phyloP scores from a whole-genome alignment of 2,113 vertebrate species.

The Paramisgurnus dabryanus region DNA sequence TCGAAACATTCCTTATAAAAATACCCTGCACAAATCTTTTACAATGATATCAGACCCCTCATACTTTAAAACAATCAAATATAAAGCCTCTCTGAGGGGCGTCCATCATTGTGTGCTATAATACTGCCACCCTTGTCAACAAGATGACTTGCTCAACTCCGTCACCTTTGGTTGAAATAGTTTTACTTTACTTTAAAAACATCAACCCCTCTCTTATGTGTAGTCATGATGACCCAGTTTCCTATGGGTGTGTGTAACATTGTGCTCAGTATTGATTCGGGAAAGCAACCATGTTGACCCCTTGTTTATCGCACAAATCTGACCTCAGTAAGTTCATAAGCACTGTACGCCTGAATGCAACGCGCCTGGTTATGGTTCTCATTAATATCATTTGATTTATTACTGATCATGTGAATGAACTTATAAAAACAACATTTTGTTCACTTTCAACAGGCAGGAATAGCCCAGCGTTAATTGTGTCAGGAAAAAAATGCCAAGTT shows the following conservation, averaged over 20 bases:
- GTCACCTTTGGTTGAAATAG: neutral
- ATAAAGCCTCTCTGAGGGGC: neutral
- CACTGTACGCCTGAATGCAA: too few species aligned
- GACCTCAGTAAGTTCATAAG: too few species aligned
- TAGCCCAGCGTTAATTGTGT: too few species aligned
- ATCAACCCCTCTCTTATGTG: neutral
- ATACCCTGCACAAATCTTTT: neutral
- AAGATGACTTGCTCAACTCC: neutral
- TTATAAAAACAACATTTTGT: too few species aligned
- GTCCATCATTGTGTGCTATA: slow-evolving; percentile 5
- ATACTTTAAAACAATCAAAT: neutral
- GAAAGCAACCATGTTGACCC: neutral
- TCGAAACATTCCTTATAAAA: too few species aligned
- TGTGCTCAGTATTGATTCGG: neutral
- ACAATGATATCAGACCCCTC: neutral
- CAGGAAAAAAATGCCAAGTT: too few species aligned
- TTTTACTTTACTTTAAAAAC: slow-evolving; percentile 1
- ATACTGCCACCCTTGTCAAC: neutral
- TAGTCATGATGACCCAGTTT: slow-evolving; percentile 25
- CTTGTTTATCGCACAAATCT: neutral
- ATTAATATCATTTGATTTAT: too few species aligned
- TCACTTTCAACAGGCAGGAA: too few species aligned
- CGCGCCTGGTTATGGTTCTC: too few species aligned
- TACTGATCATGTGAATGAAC: too few species aligned
- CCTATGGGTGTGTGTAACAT: neutral